Evolutionary conservation across 2,113 vertebrate species (phyloP).

Genomic region (Prionailurus viverrinus): DNA sequence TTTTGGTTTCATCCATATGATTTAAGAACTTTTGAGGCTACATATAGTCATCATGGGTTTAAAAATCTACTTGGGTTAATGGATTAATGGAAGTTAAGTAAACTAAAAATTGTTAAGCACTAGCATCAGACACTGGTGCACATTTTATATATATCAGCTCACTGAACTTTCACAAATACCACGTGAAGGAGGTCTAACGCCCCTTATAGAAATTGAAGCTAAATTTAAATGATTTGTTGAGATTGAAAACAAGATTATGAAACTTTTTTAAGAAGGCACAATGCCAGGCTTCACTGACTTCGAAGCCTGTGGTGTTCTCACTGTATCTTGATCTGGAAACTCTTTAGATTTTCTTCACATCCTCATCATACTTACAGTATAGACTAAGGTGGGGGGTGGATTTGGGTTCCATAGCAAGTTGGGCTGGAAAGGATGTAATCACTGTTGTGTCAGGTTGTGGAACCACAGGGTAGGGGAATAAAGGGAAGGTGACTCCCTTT

Average conservation of each 20-base stretch:
- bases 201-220: neutral
- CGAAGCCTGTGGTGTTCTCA: neutral
- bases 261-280: neutral
- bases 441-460: neutral
- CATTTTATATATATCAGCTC: neutral
- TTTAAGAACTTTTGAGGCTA: neutral
- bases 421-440: neutral
- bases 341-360: neutral
- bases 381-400: too few species aligned
- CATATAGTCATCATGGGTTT: neutral
- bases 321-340: neutral
- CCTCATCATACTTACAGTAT: neutral
- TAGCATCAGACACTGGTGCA: neutral
- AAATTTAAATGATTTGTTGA: slow-evolving; percentile 38
- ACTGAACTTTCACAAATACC: neutral
- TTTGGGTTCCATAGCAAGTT: neutral
- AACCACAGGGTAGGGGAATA: neutral
- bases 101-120: neutral
- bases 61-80: neutral
- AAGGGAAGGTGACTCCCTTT: slow-evolving; percentile 9
- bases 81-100: neutral
- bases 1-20: neutral
- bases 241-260: slow-evolving; percentile 23
- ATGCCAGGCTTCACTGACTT: neutral
- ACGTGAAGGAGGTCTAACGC: neutral